Percentiles rank a stretch among this genome's conserved stretches.
Conservation (phyloP, 2,113 vertebrate genomes). For the Phoenicopterus ruber region DNA sequence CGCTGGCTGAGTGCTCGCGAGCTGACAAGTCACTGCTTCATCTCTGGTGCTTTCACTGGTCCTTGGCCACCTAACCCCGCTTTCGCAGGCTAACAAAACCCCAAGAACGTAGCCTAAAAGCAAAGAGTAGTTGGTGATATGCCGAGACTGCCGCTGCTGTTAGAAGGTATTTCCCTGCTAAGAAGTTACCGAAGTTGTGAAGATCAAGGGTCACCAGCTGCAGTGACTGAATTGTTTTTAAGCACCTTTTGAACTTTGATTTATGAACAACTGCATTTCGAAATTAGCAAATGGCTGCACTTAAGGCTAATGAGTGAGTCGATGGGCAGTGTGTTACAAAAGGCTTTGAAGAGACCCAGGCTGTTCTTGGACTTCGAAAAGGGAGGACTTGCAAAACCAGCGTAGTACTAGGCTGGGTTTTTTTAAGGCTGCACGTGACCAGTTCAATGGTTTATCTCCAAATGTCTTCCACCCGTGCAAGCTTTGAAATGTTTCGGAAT, state of each 20-base stretch:
- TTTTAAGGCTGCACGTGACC: background rate
- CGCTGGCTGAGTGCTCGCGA: rapidly evolving
- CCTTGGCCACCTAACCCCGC: background rate
- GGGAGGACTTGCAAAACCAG: background rate
- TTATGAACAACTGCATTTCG: background rate
- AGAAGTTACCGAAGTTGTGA: background rate
- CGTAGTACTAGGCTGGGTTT: rapidly evolving
- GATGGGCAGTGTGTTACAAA: background rate
- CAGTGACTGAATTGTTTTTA: background rate
- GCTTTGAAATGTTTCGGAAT: background rate
- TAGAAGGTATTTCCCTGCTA: background rate
- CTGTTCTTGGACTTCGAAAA: background rate
- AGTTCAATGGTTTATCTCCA: background rate
- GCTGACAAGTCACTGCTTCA: background rate
- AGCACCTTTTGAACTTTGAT: background rate
- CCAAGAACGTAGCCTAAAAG: background rate
- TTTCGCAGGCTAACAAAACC: background rate
- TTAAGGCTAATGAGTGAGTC: background rate
- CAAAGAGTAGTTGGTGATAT: background rate
- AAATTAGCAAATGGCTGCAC: background rate
- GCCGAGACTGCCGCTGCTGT: background rate
- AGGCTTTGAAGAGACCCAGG: background rate
- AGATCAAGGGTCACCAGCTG: background rate
- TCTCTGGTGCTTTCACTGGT: background rate
- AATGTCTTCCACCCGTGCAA: background rate